Conservation (phyloP, 1,140 invertebrate species). For the Chrysoperla carnea region DNA sequence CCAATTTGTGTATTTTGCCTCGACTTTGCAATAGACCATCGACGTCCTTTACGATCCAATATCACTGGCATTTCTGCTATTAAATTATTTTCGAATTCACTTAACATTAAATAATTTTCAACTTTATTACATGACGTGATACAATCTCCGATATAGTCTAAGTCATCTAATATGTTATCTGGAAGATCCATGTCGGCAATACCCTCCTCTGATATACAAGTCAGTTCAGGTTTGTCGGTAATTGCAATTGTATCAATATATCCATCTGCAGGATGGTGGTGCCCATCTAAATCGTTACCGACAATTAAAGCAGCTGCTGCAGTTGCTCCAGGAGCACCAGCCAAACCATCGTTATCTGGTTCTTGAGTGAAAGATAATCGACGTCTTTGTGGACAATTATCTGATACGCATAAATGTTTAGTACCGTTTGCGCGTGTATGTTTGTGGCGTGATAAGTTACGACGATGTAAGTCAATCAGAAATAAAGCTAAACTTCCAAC, state of each 20-base stretch:
- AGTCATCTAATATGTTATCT: constrained; percentile 61
- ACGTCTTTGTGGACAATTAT: constrained; percentile 34
- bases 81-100: constrained; percentile 73
- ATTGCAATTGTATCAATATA: constrained; percentile 15
- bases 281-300: constrained; percentile 29
- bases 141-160: constrained; percentile 68
- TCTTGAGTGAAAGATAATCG: constrained; percentile 38
- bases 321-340: constrained; percentile 21
- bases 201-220: constrained; percentile 74
- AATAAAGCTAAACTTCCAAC: constrained; percentile 59
- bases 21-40: constrained; percentile 45
- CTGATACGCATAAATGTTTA: constrained; percentile 32
- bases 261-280: constrained; percentile 16
- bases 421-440: constrained; percentile 39
- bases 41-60: constrained; percentile 43
- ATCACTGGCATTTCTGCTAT: constrained; percentile 59
- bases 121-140: constrained; percentile 81
- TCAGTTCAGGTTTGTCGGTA: constrained; percentile 50
- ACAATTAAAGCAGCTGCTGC: constrained; percentile 31
- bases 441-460: constrained; percentile 46
- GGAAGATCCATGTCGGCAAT: constrained; percentile 69
- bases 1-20: constrained; percentile 11
- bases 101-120: constrained; percentile 73
- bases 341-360: constrained; percentile 31
- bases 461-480: constrained; percentile 58